Conservation (phyloP, 2,113 vertebrate species). For the western clawed frog (Xenopus tropicalis) region UCB_Xtro_10.0 CM004448.2:36868501-36869000, state of each 20-base stretch:
- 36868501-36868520: too few relatives aligned
- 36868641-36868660: background rate
- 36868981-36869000: conserved; percentile 60
- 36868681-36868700: background rate
- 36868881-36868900: conserved; percentile 43
- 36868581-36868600: too few relatives aligned
- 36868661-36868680: conserved; percentile 1
- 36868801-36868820: conserved; percentile 8
- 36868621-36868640: background rate
- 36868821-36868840: conserved; percentile 37
- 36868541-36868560: too few relatives aligned
- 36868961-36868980: conserved; percentile 49
- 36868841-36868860: conserved; percentile 42
- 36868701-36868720: background rate
- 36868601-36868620: background rate
- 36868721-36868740: conserved; percentile 34
- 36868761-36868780: conserved; percentile 24
- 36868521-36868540: too few relatives aligned
- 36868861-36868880: conserved; percentile 15
- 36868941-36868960: conserved; percentile 52
- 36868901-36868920: conserved; percentile 50
- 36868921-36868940: conserved; percentile 52
- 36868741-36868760: conserved; percentile 13
- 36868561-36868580: too few relatives aligned
- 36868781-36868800: conserved; percentile 34